These are phyloP conservation scores for Phoxinus phoxinus DNA, from an alignment of 2,113 vertebrate species.

Conservation along the genomic window DNA sequence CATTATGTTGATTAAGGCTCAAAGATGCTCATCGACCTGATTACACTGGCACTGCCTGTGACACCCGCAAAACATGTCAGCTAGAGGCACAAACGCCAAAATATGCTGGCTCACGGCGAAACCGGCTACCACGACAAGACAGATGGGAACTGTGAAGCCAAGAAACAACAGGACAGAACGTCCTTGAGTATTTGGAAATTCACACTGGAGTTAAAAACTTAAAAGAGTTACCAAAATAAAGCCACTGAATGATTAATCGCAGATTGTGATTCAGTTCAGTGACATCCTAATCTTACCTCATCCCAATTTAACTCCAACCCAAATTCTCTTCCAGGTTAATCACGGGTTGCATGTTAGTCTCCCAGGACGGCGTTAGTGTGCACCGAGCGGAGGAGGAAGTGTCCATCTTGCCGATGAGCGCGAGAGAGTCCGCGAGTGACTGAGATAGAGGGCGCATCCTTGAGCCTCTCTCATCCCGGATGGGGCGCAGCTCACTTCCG, in stretches of 20 bases:
- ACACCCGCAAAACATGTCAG: conserved; percentile 37
- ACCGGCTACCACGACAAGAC: conserved; percentile 8
- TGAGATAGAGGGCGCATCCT: conserved; percentile 39
- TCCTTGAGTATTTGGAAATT: conserved; percentile 4
- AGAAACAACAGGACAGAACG: background rate
- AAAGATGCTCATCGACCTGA: conserved; percentile 62
- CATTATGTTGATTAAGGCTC: conserved; percentile 69
- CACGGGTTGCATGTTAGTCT: conserved; percentile 39
- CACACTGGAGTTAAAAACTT: conserved; percentile 15
- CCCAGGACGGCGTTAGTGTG: conserved; percentile 42
- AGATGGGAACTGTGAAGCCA: conserved; percentile 4
- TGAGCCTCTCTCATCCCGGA: conserved; percentile 38
- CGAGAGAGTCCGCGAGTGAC: background rate
- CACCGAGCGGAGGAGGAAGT: conserved; percentile 13
- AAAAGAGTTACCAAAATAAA: background rate
- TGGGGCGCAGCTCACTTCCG: conserved; percentile 48
- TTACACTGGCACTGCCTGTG: conserved; percentile 53
- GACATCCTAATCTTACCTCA: conserved; percentile 49
- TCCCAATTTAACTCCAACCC: conserved; percentile 26
- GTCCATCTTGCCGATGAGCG: background rate
- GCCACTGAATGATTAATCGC: background rate
- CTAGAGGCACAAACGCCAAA: conserved; percentile 7
- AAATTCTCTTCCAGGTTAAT: conserved; percentile 42
- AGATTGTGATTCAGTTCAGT: background rate
- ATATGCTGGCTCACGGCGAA: conserved; percentile 32